A percentile compares a stretch with the other conserved stretches of the same genome.
phyloP scores from a whole-genome alignment of 2,113 vertebrate species.

The Dromas ardeola region DNA sequence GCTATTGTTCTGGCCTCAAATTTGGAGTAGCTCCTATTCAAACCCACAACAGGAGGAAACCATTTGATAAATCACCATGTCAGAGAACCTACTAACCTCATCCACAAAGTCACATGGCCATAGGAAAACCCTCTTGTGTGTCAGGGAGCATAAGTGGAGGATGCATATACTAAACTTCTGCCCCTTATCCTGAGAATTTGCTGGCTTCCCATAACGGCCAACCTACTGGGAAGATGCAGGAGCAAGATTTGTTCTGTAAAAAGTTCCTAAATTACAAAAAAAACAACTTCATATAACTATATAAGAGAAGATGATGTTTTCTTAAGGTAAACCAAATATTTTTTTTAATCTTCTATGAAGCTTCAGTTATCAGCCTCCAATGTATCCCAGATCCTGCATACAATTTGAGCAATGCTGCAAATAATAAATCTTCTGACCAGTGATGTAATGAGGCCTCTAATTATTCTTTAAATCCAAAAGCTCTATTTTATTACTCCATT shows the following conservation, averaged over 20 bases:
- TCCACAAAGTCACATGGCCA: background rate
- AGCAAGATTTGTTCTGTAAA: background rate
- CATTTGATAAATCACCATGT: slow-evolving; percentile 32
- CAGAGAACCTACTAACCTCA: background rate
- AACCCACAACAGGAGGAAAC: slow-evolving; percentile 48
- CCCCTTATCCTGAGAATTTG: background rate
- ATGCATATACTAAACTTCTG: background rate
- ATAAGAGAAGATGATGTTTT: background rate
- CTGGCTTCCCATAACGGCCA: background rate
- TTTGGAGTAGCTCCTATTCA: slow-evolving; percentile 38
- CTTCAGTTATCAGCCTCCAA: background rate
- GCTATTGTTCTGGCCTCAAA: slow-evolving; percentile 58
- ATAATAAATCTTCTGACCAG: background rate
- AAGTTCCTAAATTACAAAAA: background rate
- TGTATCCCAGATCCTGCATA: background rate
- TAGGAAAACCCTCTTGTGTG: background rate
- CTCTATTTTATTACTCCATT: slow-evolving; percentile 53
- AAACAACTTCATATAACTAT: background rate
- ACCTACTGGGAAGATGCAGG: background rate
- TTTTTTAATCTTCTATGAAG: background rate
- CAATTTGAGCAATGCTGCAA: background rate
- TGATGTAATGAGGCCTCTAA: background rate
- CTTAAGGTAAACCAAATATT: background rate
- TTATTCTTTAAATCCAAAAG: slow-evolving; percentile 69
- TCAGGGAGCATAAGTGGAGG: background rate